phyloP scores from a whole-genome alignment of 2,888 invertebrate species.

The Cepaea hortensis region DNA sequence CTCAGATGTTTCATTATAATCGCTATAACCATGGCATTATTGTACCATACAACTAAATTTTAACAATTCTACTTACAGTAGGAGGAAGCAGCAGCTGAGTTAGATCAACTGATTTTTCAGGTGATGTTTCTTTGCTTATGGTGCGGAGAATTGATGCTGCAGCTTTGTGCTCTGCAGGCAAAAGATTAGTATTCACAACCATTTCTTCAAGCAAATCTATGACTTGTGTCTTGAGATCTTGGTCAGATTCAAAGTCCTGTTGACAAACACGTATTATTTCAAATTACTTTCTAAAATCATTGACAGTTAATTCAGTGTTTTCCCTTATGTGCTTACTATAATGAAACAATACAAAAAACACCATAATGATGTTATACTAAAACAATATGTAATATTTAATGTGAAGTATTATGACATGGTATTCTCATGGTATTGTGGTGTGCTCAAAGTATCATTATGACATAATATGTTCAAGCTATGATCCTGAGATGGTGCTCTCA shows the following conservation, averaged over 20 bases:
- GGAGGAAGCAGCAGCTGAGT: conserved; percentile 83
- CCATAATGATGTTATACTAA: no score
- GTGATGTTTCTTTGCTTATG: conserved; percentile 84
- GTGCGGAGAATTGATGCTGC: conserved; percentile 88
- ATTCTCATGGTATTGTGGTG: no score
- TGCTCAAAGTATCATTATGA: no score
- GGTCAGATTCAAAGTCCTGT: conserved; percentile 86
- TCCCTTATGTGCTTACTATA: neutral
- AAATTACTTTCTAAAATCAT: neutral
- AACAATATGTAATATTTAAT: no score
- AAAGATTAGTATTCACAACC: conserved; percentile 85
- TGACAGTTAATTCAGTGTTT: neutral
- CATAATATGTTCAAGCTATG: no score
- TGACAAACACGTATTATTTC: neutral
- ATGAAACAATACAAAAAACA: neutral
- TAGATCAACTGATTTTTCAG: conserved; percentile 82
- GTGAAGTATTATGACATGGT: no score
- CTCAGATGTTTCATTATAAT: no score
- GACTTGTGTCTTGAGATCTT: conserved; percentile 84
- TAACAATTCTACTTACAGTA: conserved; percentile 75
- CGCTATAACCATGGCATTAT: no score
- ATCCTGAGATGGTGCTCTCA: no score
- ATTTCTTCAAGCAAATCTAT: conserved; percentile 92
- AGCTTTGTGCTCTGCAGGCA: conserved; percentile 92
- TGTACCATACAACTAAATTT: no score